Evolutionary conservation across 2,113 vertebrate genomes (phyloP).

Genomic region (Lates calcarifer): DNA sequence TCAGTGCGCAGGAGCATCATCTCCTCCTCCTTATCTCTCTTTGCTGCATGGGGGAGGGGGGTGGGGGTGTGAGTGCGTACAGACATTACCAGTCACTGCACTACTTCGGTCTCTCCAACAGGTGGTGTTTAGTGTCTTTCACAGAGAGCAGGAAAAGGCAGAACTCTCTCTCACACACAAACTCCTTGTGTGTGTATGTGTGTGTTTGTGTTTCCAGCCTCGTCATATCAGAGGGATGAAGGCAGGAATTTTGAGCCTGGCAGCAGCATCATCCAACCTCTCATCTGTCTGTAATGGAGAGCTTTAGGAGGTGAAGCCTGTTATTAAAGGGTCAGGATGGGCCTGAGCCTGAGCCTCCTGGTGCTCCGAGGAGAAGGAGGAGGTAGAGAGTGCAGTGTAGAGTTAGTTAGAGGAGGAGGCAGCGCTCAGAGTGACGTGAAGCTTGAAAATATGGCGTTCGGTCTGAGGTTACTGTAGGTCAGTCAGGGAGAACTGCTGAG

Average conservation of each 20-base stretch:
- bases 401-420: not conserved
- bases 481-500: no score
- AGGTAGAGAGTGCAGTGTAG: not conserved
- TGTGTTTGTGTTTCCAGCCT: constrained; percentile 16
- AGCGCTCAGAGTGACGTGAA: no score
- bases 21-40: no score
- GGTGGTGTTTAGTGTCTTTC: constrained; percentile 32
- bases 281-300: constrained; percentile 54
- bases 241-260: constrained; percentile 12
- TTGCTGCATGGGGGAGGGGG: no score
- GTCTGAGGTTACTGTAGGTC: no score
- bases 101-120: constrained; percentile 18
- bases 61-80: not conserved
- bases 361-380: not conserved
- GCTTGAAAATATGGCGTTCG: not conserved
- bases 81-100: not conserved
- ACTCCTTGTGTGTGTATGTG: not conserved
- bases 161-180: not conserved
- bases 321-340: constrained; percentile 43
- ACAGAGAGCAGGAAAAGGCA: not conserved
- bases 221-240: constrained; percentile 24
- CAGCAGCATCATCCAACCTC: constrained; percentile 27
- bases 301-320: constrained; percentile 52
- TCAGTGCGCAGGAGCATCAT: no score
- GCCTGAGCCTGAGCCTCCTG: constrained; percentile 25